Evolutionary conservation across 2,797 vertebrate genomes (phyloP).

Genomic region (Sebastes goodei): DNA sequence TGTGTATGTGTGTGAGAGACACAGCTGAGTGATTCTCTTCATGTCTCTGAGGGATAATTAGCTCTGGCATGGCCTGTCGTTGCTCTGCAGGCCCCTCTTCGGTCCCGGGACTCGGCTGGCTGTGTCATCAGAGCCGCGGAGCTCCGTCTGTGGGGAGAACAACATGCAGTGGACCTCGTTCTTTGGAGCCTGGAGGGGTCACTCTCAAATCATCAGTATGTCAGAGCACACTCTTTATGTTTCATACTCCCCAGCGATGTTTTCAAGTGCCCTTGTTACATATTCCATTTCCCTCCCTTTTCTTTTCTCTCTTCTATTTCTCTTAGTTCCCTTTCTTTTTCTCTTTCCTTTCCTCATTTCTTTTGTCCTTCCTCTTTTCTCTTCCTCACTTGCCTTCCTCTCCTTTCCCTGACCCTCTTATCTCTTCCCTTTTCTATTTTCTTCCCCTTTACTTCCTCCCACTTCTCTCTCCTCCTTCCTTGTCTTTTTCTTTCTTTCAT

Average conservation of each 20-base stretch:
- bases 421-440: too few species aligned
- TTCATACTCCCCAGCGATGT: slow-evolving; percentile 6
- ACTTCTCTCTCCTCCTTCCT: neutral
- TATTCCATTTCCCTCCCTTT: neutral
- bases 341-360: neutral
- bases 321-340: neutral
- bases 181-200: slow-evolving; percentile 39
- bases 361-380: neutral
- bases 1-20: slow-evolving; percentile 31
- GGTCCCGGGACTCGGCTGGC: slow-evolving; percentile 47
- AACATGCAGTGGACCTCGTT: slow-evolving; percentile 17
- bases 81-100: slow-evolving; percentile 50
- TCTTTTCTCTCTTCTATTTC: neutral
- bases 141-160: slow-evolving; percentile 39
- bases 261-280: neutral
- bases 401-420: too few species aligned
- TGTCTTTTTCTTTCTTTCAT: neutral
- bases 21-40: slow-evolving; percentile 68
- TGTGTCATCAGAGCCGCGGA: slow-evolving; percentile 37
- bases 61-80: slow-evolving; percentile 56
- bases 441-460: neutral
- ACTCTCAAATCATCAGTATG: slow-evolving; percentile 40
- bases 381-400: neutral
- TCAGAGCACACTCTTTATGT: slow-evolving; percentile 19
- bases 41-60: slow-evolving; percentile 77